Conservation (phyloP, 2,888 invertebrate genomes). For the Chrysomela aeneicollis region DNA sequence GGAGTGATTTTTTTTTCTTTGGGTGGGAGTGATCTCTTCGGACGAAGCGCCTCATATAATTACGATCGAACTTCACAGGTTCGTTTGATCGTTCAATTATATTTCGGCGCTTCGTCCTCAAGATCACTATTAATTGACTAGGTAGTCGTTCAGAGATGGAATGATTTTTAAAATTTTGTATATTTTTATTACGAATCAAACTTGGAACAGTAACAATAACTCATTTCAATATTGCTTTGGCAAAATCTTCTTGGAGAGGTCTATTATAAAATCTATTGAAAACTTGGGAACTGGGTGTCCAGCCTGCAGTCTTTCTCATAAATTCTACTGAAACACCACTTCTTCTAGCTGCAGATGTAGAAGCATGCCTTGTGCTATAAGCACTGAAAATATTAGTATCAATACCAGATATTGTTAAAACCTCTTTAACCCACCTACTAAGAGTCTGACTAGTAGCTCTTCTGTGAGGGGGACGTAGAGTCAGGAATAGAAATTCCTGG, state of each 20-base stretch:
- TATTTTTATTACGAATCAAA: too few species aligned
- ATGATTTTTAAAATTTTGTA: too few species aligned
- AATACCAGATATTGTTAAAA: slow-evolving; percentile 31
- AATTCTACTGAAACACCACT: slow-evolving; percentile 16
- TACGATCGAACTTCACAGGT: too few species aligned
- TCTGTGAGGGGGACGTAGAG: neutral
- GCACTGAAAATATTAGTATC: slow-evolving; percentile 29
- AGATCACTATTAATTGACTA: neutral
- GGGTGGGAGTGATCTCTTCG: too few species aligned
- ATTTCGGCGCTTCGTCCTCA: too few species aligned
- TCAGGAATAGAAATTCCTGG: neutral
- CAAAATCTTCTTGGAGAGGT: slow-evolving; percentile 7
- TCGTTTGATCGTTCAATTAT: too few species aligned
- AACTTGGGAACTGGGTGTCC: slow-evolving; percentile 14
- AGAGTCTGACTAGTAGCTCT: slow-evolving; percentile 28
- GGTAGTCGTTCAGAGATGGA: too few species aligned
- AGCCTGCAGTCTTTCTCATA: slow-evolving; percentile 27
- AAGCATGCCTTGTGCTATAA: slow-evolving; percentile 31
- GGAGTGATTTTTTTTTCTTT: too few species aligned
- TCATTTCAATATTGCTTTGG: too few species aligned
- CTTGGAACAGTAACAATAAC: too few species aligned
- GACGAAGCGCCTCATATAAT: too few species aligned
- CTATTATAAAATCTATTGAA: slow-evolving; percentile 26
- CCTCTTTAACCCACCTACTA: slow-evolving; percentile 38
- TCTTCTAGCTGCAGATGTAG: slow-evolving; percentile 27